Evolutionary conservation across 2,113 vertebrate genomes (phyloP).

Genomic region (Ceyx margarethae): DNA sequence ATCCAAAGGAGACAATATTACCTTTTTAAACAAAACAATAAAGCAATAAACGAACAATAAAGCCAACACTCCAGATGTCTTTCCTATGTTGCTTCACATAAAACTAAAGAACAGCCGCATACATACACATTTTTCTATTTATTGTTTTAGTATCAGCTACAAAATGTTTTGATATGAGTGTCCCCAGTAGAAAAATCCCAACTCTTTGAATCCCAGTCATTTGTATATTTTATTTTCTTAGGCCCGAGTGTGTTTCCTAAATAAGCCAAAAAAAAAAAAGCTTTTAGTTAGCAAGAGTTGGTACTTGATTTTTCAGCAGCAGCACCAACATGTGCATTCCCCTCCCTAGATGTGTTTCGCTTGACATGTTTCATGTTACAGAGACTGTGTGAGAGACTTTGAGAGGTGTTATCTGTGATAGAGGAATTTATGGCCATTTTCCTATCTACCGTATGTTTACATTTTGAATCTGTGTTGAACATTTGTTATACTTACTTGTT

Average conservation of each 20-base stretch:
- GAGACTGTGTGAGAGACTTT: slow-evolving; percentile 25
- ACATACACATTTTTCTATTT: slow-evolving; percentile 5
- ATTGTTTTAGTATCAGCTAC: slow-evolving; percentile 11
- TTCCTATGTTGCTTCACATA: slow-evolving; percentile 36
- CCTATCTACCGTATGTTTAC: slow-evolving; percentile 67
- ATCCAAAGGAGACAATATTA: slow-evolving; percentile 34
- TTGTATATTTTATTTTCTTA: neutral
- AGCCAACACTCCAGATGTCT: slow-evolving; percentile 43
- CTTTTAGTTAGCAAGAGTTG: neutral
- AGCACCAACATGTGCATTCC: neutral
- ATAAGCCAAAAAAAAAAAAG: neutral
- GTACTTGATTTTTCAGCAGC: slow-evolving; percentile 11
- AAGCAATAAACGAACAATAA: slow-evolving; percentile 59
- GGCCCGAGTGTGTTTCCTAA: neutral
- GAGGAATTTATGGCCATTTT: slow-evolving; percentile 72
- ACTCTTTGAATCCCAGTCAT: neutral
- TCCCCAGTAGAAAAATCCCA: neutral
- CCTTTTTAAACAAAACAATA: slow-evolving; percentile 58
- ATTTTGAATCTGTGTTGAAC: slow-evolving; percentile 63
- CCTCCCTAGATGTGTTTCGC: neutral
- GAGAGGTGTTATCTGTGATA: slow-evolving; percentile 67
- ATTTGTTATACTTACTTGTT: slow-evolving; percentile 65
- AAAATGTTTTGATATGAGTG: neutral
- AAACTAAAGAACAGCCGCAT: neutral
- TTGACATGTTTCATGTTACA: slow-evolving; percentile 64